A percentile compares a stretch with the other conserved stretches of the same genome.
Evolutionary conservation across 2,888 invertebrate species (phyloP).

Genomic region (Drosophila fungiperda): DNA sequence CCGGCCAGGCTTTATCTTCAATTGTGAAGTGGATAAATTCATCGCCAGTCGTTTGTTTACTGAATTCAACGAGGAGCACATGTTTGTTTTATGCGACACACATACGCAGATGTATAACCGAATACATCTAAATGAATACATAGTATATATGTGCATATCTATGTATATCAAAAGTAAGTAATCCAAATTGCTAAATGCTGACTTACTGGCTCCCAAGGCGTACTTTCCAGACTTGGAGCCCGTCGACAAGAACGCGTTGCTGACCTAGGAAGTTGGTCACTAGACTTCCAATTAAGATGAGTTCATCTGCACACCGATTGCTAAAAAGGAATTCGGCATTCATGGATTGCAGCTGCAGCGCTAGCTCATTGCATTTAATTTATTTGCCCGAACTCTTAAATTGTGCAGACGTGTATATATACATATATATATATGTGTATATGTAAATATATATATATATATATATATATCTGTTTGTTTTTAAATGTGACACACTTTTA

Average conservation of each 20-base stretch:
- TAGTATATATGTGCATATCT: conserved; percentile 1
- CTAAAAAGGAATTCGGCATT: neutral
- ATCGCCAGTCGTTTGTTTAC: conserved; percentile 18
- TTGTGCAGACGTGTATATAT: conserved; percentile 7
- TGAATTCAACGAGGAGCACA: conserved; percentile 41
- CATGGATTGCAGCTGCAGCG: neutral
- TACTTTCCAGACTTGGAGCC: neutral
- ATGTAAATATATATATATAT: neutral
- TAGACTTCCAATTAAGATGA: neutral
- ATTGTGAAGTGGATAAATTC: conserved; percentile 37
- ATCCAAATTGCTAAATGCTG: conserved; percentile 25
- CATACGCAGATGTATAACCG: neutral
- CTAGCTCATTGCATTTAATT: neutral
- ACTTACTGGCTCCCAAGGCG: conserved; percentile 40
- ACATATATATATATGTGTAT: conserved; percentile 14
- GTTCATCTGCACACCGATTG: neutral
- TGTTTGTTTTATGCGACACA: conserved; percentile 23
- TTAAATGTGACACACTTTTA: conserved; percentile 34
- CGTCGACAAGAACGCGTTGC: neutral
- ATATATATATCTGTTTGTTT: neutral
- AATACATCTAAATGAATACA: neutral
- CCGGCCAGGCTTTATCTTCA: conserved; percentile 50
- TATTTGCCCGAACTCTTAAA: neutral
- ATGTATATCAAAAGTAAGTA: conserved; percentile 9
- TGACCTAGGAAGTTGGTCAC: neutral